Conservation (phyloP, 2,113 vertebrate genomes). For the Calyptomena viridis region DNA sequence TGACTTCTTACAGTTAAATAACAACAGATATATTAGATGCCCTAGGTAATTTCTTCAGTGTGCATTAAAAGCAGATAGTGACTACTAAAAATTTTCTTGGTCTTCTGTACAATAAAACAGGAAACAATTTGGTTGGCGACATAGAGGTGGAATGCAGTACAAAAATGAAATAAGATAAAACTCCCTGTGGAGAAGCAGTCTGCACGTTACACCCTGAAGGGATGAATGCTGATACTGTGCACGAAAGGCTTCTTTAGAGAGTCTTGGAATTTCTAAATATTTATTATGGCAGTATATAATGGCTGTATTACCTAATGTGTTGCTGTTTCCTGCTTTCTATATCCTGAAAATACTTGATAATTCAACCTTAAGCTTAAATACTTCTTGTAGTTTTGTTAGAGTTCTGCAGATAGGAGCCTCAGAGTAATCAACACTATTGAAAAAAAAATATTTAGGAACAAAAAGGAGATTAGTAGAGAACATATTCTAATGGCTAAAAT, state of each 20-base stretch:
- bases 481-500: background rate
- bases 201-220: constrained; percentile 64
- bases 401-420: constrained; percentile 25
- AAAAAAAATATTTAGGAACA: constrained; percentile 38
- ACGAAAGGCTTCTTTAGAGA: constrained; percentile 65
- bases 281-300: constrained; percentile 73
- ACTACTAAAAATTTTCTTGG: constrained; percentile 53
- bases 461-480: background rate
- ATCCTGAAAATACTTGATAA: constrained; percentile 64
- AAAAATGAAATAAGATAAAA: constrained; percentile 75
- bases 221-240: constrained; percentile 70
- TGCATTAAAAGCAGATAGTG: constrained; percentile 59
- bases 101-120: constrained; percentile 68
- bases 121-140: constrained; percentile 74
- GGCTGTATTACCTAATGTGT: constrained; percentile 66
- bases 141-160: constrained; percentile 61
- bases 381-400: constrained; percentile 25
- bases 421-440: constrained; percentile 30
- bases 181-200: constrained; percentile 60
- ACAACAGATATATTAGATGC: constrained; percentile 8
- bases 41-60: constrained; percentile 50
- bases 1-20: background rate
- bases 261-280: constrained; percentile 74
- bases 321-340: constrained; percentile 69
- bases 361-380: constrained; percentile 52